A percentile compares a stretch with the other conserved stretches of the same genome.
Evolutionary conservation across 2,888 invertebrate genomes (phyloP).

Genomic region (Mamestra brassicae): DNA sequence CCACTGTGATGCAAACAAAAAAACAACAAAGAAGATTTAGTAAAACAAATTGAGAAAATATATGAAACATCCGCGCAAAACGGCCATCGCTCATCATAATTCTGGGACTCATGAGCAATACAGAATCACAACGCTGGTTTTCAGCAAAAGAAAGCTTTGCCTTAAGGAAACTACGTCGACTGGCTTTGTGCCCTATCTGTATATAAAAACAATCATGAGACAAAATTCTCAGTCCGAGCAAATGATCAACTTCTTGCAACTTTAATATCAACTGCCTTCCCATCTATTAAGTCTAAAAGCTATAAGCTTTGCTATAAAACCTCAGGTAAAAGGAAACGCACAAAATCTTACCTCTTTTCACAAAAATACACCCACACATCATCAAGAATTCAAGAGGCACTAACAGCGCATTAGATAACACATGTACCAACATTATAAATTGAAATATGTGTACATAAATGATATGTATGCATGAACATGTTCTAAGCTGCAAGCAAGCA

Average conservation of each 20-base stretch:
- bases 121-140: too few relatives aligned
- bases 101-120: too few relatives aligned
- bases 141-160: too few relatives aligned
- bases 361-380: constrained; percentile 10
- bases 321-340: background rate
- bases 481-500: background rate
- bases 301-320: background rate
- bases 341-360: constrained; percentile 18
- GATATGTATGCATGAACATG: background rate
- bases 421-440: background rate
- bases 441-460: background rate
- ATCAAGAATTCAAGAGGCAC: constrained; percentile 32
- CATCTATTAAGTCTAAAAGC: background rate
- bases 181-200: too few relatives aligned
- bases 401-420: constrained; percentile 34
- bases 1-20: too few relatives aligned
- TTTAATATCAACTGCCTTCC: background rate
- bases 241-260: background rate
- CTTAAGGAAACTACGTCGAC: too few relatives aligned
- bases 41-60: too few relatives aligned
- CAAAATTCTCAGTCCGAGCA: background rate
- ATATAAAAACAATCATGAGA: too few relatives aligned
- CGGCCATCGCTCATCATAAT: too few relatives aligned
- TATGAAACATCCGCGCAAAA: too few relatives aligned
- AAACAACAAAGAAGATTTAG: too few relatives aligned